These are phyloP conservation scores for Phodopus roborovskii DNA, from an alignment of 2,113 vertebrate species.

Conservation along the genomic window DNA sequence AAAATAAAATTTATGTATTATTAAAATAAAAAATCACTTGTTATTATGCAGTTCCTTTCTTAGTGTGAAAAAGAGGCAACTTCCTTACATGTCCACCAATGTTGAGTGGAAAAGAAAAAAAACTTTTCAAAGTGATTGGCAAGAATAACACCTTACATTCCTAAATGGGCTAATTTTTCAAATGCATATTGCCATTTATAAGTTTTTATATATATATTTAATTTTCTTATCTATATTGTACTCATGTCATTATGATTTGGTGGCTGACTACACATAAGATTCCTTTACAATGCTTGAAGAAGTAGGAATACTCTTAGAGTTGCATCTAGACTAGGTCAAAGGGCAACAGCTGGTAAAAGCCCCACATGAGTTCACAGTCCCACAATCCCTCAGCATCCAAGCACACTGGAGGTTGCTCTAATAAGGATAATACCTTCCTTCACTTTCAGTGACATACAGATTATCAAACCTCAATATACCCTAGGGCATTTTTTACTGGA, in stretches of 20 bases:
- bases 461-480: background rate
- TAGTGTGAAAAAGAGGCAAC: background rate
- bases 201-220: background rate
- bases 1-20: background rate
- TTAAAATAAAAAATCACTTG: background rate
- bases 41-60: background rate
- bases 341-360: background rate
- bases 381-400: background rate
- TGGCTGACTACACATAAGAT: background rate
- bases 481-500: background rate
- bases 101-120: background rate
- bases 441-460: background rate
- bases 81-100: background rate
- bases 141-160: background rate
- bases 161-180: background rate
- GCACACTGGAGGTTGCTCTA: background rate
- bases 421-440: background rate
- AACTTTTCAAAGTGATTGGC: constrained; percentile 8
- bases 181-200: background rate
- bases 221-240: background rate
- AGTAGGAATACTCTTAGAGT: background rate
- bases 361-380: background rate
- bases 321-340: background rate
- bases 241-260: background rate
- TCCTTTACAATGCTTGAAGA: background rate